Evolutionary conservation across 2,797 vertebrate genomes (phyloP).

Genomic region (Chiloscyllium punctatum): DNA sequence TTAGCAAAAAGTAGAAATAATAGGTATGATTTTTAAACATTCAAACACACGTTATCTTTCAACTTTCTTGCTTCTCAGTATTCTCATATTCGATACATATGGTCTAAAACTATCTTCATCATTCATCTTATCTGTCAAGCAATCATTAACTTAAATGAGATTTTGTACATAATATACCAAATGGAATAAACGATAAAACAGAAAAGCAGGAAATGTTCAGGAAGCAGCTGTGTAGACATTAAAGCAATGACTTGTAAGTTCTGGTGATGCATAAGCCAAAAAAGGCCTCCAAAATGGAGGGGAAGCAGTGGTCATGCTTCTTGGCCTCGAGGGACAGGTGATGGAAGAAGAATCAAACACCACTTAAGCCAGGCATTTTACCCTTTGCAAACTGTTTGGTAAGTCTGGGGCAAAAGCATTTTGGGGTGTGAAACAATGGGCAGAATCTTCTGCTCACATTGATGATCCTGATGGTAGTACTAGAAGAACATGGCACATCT

Average conservation of each 20-base stretch:
- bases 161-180: neutral
- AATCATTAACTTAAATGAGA: neutral
- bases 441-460: no score
- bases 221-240: neutral
- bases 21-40: neutral
- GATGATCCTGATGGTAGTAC: no score
- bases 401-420: neutral
- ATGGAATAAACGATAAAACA: neutral
- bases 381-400: neutral
- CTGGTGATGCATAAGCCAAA: neutral
- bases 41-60: neutral
- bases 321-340: neutral
- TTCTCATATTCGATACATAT: neutral
- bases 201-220: neutral
- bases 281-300: neutral
- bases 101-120: neutral
- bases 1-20: neutral
- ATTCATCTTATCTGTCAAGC: neutral
- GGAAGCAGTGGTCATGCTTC: neutral
- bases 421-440: neutral
- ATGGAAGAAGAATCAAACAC: neutral
- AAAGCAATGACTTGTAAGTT: neutral
- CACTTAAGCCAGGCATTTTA: neutral
- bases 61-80: neutral
- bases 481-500: no score